A percentile compares a stretch with the other conserved stretches of the same genome.
Conservation (phyloP, 2,888 invertebrate species). For the Cylloceria caligata region DNA sequence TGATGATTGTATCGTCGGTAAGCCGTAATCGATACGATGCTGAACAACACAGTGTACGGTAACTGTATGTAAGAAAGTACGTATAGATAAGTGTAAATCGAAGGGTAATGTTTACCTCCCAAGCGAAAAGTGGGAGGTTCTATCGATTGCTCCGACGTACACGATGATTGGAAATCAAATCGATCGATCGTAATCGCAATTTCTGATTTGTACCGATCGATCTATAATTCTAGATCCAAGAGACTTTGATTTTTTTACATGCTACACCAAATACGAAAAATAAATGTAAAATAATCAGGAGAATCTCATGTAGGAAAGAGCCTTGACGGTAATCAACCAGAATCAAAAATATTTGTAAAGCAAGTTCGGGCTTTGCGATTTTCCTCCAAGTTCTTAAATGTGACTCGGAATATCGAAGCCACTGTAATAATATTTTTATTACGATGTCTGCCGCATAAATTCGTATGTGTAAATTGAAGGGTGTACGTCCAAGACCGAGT, state of each 20-base stretch:
- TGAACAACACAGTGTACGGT: not conserved
- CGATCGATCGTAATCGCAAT: conserved; percentile 57
- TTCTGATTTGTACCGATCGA: conserved; percentile 8
- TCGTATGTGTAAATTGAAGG: conserved; percentile 36
- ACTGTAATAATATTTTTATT: not conserved
- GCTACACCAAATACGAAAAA: not conserved
- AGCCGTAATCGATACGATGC: conserved; percentile 45
- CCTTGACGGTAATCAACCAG: not conserved
- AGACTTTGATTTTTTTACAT: not conserved
- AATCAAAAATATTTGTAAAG: not conserved
- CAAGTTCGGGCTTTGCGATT: not conserved
- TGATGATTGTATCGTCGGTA: conserved; percentile 50
- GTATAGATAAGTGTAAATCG: conserved; percentile 28
- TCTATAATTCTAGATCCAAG: not conserved
- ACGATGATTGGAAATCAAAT: conserved; percentile 62
- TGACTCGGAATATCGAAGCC: not conserved
- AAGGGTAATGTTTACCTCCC: conserved; percentile 30
- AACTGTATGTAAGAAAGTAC: conserved; percentile 7
- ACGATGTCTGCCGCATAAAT: conserved; percentile 23
- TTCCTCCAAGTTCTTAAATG: not conserved
- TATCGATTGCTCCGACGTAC: conserved; percentile 19
- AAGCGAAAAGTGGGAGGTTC: conserved; percentile 39
- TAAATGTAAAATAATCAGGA: not conserved
- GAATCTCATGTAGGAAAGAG: not conserved
- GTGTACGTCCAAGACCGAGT: conserved; percentile 23